Evolutionary conservation across 1,140 invertebrate genomes (phyloP).

Genomic region (Drosophila virilis): DNA sequence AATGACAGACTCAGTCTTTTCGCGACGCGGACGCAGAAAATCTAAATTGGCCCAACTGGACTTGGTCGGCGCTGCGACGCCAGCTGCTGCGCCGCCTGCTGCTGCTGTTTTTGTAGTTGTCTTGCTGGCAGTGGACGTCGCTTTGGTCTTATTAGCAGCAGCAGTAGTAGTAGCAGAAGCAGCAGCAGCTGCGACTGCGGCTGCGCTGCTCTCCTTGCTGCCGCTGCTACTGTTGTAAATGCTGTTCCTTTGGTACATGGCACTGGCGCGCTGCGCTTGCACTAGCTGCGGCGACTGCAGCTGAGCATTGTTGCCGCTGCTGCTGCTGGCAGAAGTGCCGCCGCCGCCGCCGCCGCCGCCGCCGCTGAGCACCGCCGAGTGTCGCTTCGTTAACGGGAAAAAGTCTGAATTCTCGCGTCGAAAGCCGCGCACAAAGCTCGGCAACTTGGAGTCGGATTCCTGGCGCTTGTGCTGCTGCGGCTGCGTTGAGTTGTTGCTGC

Average conservation of each 20-base stretch:
- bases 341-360: constrained; percentile 86
- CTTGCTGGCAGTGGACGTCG: constrained; percentile 29
- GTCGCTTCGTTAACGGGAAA: constrained; percentile 89
- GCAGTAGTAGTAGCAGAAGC: constrained; percentile 12
- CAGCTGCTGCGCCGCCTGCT: constrained; percentile 16
- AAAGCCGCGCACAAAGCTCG: constrained; percentile 90
- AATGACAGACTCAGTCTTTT: constrained; percentile 94
- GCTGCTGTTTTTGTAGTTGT: constrained; percentile 16
- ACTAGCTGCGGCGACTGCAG: constrained; percentile 66
- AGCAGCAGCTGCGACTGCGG: constrained; percentile 10
- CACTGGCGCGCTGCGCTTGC: constrained; percentile 86
- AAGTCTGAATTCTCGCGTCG: constrained; percentile 92
- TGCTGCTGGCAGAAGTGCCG: constrained; percentile 77
- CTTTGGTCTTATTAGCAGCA: constrained; percentile 21
- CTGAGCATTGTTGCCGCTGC: constrained; percentile 82
- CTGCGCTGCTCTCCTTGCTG: constrained; percentile 30
- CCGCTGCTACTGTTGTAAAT: constrained; percentile 81
- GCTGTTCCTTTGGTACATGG: constrained; percentile 87
- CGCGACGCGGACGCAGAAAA: constrained; percentile 88
- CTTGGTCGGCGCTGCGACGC: constrained; percentile 47
- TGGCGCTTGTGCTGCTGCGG: constrained; percentile 85
- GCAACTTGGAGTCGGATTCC: constrained; percentile 88
- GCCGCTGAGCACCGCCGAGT: constrained; percentile 88
- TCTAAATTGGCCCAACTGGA: constrained; percentile 75
- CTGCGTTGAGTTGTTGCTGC: constrained; percentile 16